Evolutionary conservation across 2,113 vertebrate genomes (phyloP).

Genomic region (Himantopus leucocephalus): DNA sequence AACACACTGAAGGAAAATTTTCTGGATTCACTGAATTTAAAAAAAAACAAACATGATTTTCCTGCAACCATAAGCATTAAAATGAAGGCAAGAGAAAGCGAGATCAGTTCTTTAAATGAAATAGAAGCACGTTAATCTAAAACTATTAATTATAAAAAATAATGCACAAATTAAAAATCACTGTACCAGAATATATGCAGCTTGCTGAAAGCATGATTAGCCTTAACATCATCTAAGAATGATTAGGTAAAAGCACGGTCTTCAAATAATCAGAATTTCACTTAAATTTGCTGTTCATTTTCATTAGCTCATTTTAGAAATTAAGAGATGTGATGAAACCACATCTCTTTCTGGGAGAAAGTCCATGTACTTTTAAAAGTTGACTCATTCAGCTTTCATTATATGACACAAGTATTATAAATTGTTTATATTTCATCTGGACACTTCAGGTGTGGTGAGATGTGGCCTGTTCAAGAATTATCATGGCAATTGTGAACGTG

Average conservation of each 20-base stretch:
- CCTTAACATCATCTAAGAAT: background rate
- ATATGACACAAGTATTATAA: background rate
- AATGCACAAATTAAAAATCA: background rate
- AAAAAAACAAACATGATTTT: background rate
- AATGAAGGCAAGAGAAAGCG: background rate
- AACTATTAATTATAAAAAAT: background rate
- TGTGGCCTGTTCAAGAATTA: background rate
- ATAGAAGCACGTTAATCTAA: background rate
- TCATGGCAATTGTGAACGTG: background rate
- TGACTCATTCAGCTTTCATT: background rate
- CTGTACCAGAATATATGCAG: background rate
- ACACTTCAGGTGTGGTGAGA: background rate
- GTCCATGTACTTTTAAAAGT: background rate
- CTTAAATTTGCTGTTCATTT: background rate
- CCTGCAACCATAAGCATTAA: background rate
- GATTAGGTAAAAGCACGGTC: background rate
- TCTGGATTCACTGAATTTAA: background rate
- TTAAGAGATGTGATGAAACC: background rate
- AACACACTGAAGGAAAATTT: background rate
- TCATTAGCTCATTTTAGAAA: background rate
- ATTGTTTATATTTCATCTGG: background rate
- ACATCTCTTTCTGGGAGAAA: background rate
- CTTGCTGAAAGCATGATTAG: background rate
- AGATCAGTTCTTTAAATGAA: background rate
- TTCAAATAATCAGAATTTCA: conserved; percentile 1